A percentile compares a stretch with the other conserved stretches of the same genome.
Evolutionary conservation across 2,113 vertebrate species (phyloP).

Genomic region (Antigone vipio): DNA sequence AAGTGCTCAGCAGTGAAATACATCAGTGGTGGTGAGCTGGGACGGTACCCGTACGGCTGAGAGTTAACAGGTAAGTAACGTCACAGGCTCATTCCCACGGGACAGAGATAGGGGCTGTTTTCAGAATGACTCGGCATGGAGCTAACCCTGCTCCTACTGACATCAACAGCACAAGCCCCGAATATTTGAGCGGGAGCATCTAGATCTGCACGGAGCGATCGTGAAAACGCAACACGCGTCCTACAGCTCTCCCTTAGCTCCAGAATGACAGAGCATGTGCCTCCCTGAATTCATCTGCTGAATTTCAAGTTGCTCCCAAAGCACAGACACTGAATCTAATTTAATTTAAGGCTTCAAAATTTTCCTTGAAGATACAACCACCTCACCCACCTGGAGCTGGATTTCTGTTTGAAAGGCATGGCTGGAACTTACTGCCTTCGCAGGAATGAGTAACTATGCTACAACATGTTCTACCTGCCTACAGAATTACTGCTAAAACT

Average conservation of each 20-base stretch:
- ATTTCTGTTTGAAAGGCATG: conserved; percentile 34
- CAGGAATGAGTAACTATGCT: neutral
- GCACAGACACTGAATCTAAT: neutral
- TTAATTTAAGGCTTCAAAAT: neutral
- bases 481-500: conserved; percentile 13
- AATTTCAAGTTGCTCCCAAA: neutral
- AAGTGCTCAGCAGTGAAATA: neutral
- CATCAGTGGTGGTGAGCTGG: accelerated
- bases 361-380: neutral
- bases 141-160: neutral
- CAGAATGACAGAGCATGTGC: neutral
- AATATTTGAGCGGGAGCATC: neutral
- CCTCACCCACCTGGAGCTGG: neutral
- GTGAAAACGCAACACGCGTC: accelerated
- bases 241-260: neutral
- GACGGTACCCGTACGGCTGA: accelerated
- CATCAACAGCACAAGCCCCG: accelerated
- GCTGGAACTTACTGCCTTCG: conserved; percentile 38
- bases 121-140: neutral
- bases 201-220: accelerated
- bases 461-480: neutral
- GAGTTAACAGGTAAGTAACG: neutral
- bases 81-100: too few relatives aligned
- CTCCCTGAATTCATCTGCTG: neutral
- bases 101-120: neutral